Conservation (phyloP, 2,888 invertebrate genomes). For the Oithona nana region DNA sequence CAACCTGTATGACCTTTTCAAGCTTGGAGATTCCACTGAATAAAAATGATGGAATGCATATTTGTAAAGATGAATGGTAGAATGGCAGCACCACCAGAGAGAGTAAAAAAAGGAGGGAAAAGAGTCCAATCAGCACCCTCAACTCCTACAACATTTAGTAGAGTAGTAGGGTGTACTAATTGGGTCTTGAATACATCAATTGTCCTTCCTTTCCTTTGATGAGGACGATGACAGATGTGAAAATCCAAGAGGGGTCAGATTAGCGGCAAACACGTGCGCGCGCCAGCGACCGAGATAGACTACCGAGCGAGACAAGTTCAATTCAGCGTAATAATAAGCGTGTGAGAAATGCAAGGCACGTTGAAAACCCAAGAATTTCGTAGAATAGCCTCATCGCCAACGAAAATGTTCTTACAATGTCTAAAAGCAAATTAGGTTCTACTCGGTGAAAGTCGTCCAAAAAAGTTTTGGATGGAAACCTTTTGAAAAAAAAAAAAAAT, state of each 20-base stretch:
- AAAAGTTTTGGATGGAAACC: no score
- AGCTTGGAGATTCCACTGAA: neutral
- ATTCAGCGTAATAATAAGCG: neutral
- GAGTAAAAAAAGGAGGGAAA: neutral
- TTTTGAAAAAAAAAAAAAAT: no score
- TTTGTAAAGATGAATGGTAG: neutral
- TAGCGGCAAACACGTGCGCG: neutral
- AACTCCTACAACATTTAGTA: no score
- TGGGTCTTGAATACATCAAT: neutral
- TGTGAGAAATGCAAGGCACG: neutral
- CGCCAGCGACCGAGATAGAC: no score
- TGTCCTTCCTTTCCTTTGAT: neutral
- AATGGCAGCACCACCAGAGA: no score
- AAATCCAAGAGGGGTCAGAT: neutral
- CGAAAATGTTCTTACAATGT: no score
- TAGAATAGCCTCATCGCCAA: no score
- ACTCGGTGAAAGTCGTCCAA: no score
- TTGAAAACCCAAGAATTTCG: neutral
- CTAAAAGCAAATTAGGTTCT: no score
- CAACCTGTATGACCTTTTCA: neutral
- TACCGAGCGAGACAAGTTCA: no score
- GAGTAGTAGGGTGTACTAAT: no score
- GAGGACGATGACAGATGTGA: neutral
- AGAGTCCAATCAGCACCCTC: neutral
- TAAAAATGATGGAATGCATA: neutral